These are phyloP conservation scores for Pteropus rufus DNA, from an alignment of 2,797 vertebrate species.

Conservation along the genomic window DNA sequence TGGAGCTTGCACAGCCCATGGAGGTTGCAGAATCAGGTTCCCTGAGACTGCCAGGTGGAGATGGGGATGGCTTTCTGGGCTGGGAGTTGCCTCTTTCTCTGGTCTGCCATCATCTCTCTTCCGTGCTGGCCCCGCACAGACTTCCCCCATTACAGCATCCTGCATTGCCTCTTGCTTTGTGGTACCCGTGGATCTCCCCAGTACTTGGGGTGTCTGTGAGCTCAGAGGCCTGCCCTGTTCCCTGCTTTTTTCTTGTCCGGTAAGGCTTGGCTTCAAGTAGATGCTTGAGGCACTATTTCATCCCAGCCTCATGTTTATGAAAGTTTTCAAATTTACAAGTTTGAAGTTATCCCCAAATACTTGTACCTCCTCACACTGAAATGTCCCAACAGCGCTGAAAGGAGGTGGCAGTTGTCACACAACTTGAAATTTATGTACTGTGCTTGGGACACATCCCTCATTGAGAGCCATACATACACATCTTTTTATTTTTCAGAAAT, in stretches of 20 bases:
- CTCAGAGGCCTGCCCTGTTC: not conserved
- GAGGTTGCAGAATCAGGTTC: not conserved
- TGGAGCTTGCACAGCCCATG: not conserved
- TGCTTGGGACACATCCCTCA: not conserved
- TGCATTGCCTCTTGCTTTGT: not conserved
- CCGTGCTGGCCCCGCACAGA: not conserved
- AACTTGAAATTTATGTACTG: not conserved
- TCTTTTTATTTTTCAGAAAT: not conserved
- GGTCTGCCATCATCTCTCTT: not conserved
- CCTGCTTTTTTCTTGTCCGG: too few species aligned
- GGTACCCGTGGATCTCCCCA: not conserved
- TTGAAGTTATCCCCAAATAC: not conserved
- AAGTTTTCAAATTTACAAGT: too few species aligned
- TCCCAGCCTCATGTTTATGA: not conserved
- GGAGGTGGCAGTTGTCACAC: not conserved
- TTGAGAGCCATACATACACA: fast-evolving
- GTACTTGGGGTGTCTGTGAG: not conserved
- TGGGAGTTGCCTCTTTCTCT: not conserved
- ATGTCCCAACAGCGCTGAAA: not conserved
- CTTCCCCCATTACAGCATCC: fast-evolving
- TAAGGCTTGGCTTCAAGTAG: not conserved
- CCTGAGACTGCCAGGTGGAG: not conserved
- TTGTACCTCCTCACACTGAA: not conserved
- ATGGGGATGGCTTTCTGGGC: too few species aligned
- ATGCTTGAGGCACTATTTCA: not conserved